Conservation (phyloP, 1,140 invertebrate genomes). For the Penaeus vannamei region DNA sequence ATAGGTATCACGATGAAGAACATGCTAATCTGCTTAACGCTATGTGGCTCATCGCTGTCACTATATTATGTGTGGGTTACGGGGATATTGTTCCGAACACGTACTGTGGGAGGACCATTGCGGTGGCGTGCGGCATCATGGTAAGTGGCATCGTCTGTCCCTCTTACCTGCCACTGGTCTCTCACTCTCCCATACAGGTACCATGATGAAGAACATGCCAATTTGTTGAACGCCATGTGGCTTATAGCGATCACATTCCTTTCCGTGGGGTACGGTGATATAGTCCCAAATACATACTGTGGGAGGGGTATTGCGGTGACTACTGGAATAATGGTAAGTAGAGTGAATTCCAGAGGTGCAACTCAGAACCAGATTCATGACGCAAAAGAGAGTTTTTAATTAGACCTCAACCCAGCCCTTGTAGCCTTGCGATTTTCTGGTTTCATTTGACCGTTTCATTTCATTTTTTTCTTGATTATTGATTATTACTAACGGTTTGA, state of each 20-base stretch:
- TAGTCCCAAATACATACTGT: conserved; percentile 99
- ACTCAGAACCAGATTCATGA: conserved; percentile 62
- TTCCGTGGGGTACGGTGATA: conserved; percentile 99
- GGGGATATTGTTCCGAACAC: conserved; percentile 95
- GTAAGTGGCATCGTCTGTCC: conserved; percentile 77
- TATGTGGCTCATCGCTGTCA: conserved; percentile 94
- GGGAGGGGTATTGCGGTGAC: conserved; percentile 97
- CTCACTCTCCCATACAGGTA: conserved; percentile 78
- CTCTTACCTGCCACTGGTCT: conserved; percentile 60
- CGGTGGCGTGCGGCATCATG: conserved; percentile 93
- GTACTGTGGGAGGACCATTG: conserved; percentile 92
- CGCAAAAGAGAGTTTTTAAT: conserved; percentile 62
- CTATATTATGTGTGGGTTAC: conserved; percentile 85
- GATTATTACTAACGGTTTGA: conserved; percentile 35
- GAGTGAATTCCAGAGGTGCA: conserved; percentile 48
- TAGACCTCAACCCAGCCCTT: conserved; percentile 61
- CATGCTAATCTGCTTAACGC: conserved; percentile 93
- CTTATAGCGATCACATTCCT: conserved; percentile 98
- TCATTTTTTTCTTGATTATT: conserved; percentile 25
- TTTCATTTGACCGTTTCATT: conserved; percentile 36
- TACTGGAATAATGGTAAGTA: conserved; percentile 98
- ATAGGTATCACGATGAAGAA: conserved; percentile 87
- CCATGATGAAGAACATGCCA: conserved; percentile 97
- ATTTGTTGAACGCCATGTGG: conserved; percentile 99
- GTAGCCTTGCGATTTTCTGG: conserved; percentile 58